Percentiles rank a stretch among this genome's conserved stretches.
Conservation (phyloP, 2,113 vertebrate genomes). For the Gambusia affinis region DNA sequence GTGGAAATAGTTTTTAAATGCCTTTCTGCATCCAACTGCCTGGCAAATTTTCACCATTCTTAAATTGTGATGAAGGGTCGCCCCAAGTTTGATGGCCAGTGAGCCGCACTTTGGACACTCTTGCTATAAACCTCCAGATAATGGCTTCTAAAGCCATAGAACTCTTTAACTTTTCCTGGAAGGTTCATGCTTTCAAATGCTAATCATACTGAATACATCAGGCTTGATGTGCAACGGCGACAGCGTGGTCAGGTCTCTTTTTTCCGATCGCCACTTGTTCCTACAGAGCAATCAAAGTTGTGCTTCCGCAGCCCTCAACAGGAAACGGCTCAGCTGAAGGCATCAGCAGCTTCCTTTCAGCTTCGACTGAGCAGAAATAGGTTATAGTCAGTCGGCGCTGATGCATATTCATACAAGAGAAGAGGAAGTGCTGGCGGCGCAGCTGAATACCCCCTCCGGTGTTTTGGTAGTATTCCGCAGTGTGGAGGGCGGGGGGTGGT, state of each 20-base stretch:
- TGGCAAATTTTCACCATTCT: too few relatives aligned
- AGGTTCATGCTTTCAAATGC: neutral
- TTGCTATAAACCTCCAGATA: neutral
- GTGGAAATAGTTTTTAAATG: too few relatives aligned
- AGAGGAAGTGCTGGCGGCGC: conserved; percentile 54
- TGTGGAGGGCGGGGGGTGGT: neutral
- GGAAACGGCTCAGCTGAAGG: conserved; percentile 62
- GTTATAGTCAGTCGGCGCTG: conserved; percentile 20
- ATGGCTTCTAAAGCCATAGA: neutral
- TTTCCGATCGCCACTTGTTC: neutral
- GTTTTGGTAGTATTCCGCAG: conserved; percentile 26
- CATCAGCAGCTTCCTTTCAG: conserved; percentile 54
- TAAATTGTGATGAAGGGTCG: too few relatives aligned
- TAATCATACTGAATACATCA: neutral
- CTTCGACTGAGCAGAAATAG: conserved; percentile 35
- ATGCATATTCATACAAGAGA: conserved; percentile 41
- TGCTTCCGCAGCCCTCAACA: conserved; percentile 35
- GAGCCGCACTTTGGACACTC: too few relatives aligned
- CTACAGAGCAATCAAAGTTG: conserved; percentile 33
- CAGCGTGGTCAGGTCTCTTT: neutral
- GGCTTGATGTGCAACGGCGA: neutral
- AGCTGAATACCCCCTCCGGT: neutral
- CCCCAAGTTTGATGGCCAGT: too few relatives aligned
- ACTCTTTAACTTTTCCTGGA: neutral
- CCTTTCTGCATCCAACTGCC: too few relatives aligned